Base-by-base conservation (phyloP, 2,888 invertebrate species). In the Rotaria magnacalcarata region DNA sequence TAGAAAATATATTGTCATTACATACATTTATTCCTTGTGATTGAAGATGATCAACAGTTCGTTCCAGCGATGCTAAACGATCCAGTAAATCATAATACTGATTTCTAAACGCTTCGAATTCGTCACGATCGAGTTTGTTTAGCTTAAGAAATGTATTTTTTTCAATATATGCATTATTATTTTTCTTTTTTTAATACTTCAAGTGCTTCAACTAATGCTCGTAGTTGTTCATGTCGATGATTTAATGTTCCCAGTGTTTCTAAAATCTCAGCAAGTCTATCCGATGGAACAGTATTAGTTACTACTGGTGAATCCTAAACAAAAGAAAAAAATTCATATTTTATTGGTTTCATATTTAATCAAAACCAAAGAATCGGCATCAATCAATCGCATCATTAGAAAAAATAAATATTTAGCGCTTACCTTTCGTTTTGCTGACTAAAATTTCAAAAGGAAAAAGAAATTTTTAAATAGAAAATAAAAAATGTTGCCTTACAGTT, bases 151-250 rank as follows among this genome's bases (percentile, higher is more conserved):
- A 80, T 24, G 47, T 5, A 54, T 21, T 54, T 54, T 54, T 21
- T 5, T 54, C 3, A 6, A 54, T 16, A 16, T 54, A 54, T 7
- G 19, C 19, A 54, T 58, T 54, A 21, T 54, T 19, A 11, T 52
- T 52, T 47, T 52, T 52, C 52, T 52, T 52, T 4, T 54, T 54
- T 43, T 34, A 1, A n/a, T 85, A 86, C 86, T 80, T 84, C 75
- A 27, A 86, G 58, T 80, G 54, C n/a, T 43, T 86, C 86, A 41
- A 85, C 85, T 47, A 85, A 74, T 10, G 58, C 84, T 27, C 41
- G 47, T n/a, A 86, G 58, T 27, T 85, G 47, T 47, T 86, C 86
- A 84, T 86, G 85, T 56, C 86, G 85, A 75, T 86, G 34, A 60
- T 86, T 85, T 24, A 86, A 58, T 85, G 86, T 85, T 21, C 86